Conservation (phyloP, 2,888 invertebrate species). For the Agrochola circellaris region DNA sequence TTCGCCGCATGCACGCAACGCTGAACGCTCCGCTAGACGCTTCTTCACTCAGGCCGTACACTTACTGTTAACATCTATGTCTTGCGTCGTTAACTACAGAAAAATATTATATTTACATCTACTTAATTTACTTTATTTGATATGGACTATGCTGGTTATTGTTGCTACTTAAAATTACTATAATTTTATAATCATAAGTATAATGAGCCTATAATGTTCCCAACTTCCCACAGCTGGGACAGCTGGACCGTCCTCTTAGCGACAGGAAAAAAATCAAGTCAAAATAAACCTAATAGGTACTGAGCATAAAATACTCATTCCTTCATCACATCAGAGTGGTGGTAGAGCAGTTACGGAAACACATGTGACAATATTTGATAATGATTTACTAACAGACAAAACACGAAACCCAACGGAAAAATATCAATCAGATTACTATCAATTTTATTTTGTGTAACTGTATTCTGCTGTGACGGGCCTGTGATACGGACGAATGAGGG, state of each 20-base stretch:
- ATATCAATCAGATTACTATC: background rate
- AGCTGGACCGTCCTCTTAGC: background rate
- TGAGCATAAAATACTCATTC: background rate
- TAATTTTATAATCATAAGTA: too few species aligned
- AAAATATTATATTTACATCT: background rate
- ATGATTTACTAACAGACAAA: background rate
- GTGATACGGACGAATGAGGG: background rate
- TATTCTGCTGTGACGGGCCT: background rate
- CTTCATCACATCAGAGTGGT: background rate
- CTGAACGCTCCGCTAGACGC: too few species aligned
- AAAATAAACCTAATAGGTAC: background rate
- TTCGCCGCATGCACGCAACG: too few species aligned
- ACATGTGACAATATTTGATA: background rate
- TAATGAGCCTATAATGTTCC: background rate
- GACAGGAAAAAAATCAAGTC: background rate
- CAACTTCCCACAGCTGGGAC: background rate
- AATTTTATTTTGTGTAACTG: background rate
- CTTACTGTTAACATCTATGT: background rate
- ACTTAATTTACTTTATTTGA: background rate
- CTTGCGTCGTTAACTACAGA: background rate
- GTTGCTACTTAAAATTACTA: background rate
- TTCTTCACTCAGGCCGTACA: too few species aligned
- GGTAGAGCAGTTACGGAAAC: background rate
- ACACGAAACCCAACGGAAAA: background rate
- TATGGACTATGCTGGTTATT: background rate